Evolutionary conservation across 2,113 vertebrate genomes (phyloP), one percentile per base, ranked within the genome.

Genomic region (Axis porcinus): DNA sequence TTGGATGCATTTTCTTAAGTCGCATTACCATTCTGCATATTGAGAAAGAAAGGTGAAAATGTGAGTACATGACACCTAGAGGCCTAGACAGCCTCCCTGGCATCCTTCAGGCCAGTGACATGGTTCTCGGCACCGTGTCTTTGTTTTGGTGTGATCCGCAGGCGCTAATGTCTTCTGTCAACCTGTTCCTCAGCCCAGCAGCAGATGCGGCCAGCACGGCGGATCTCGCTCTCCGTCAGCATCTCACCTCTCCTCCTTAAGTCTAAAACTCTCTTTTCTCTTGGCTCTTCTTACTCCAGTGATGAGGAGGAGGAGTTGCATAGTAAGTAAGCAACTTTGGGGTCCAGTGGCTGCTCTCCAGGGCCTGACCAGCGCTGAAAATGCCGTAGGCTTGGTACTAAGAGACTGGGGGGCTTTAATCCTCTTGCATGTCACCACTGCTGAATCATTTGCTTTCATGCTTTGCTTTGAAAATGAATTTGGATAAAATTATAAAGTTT

Each of bases 161-260:
- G 98, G 96, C 96, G 98, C 98, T 99, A 98, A 99, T 78, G 85
- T 99, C 95, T 99, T 98, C 98, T 98, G 98, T 99, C 98, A 98
- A 99, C 98, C 98, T 95, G 97, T 98, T 98, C 97, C 98, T 98
- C 99, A 92, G 99, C 98, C 58, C 99, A 99, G 97, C 99, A 98
- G 97, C 98, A 97, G 98, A 99, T 97, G 98, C 99, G 99, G 98
- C 99, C 99, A 97, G 98, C 98, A 97, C 99, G 99, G 98, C 98
- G 98, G 97, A 99, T 99, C 98, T 99, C 99, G 98, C 99, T 99
- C 99, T 99, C 99, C 98, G 98, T 99, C 99, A 99, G 97, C 99
- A 99, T 99, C 98, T 99, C 99, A 98, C 99, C 99, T 60, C 99
- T 99, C 98, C 99, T 99, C 98, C 99, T 99, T 98, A 99, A 99